phyloP scores from a whole-genome alignment of 2,113 vertebrate species.

The Nycticorax nycticorax region DNA sequence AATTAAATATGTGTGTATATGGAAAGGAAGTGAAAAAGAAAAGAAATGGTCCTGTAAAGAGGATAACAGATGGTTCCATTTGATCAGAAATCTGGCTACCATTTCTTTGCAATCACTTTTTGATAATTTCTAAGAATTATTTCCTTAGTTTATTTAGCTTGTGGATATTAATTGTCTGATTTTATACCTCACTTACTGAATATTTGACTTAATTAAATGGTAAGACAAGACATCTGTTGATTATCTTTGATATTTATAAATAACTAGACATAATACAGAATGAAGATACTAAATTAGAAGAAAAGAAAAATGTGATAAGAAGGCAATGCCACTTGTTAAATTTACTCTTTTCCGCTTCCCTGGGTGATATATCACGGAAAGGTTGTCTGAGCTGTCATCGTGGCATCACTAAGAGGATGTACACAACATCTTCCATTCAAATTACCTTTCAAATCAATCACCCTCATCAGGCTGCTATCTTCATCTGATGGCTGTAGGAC shows the following conservation, averaged over 20 bases:
- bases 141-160: neutral
- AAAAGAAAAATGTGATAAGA: slow-evolving; percentile 38
- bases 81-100: neutral
- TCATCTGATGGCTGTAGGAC: slow-evolving; percentile 47
- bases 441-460: slow-evolving; percentile 65
- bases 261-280: neutral
- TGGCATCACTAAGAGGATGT: slow-evolving; percentile 52
- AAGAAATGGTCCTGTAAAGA: neutral
- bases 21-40: neutral
- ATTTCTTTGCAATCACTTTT: neutral
- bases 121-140: neutral
- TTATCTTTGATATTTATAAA: slow-evolving; percentile 10
- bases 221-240: slow-evolving; percentile 7
- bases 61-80: neutral
- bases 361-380: slow-evolving; percentile 39
- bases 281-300: slow-evolving; percentile 17
- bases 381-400: slow-evolving; percentile 56
- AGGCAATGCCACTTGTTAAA: slow-evolving; percentile 63
- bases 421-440: slow-evolving; percentile 62
- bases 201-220: neutral
- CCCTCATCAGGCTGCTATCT: slow-evolving; percentile 45
- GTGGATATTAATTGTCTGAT: neutral
- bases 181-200: neutral
- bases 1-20: neutral
- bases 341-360: slow-evolving; percentile 17